phyloP scores from a whole-genome alignment of 2,113 vertebrate genomes.

The Bos taurus region DNA sequence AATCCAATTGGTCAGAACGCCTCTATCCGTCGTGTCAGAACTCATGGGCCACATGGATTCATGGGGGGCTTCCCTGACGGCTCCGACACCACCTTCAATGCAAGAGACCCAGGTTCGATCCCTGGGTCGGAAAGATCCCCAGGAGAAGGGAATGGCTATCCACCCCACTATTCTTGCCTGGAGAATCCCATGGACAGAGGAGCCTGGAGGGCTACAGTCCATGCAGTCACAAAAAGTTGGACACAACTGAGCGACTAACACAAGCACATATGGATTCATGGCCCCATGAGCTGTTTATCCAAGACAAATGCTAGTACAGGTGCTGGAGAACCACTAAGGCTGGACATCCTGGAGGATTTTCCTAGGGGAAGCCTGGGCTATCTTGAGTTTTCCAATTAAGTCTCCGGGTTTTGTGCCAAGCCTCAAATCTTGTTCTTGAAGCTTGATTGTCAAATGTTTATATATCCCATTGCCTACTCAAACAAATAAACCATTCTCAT shows the following conservation, averaged over 20 bases:
- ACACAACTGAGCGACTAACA: background rate
- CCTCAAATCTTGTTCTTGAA: background rate
- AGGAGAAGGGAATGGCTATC: background rate
- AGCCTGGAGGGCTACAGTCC: background rate
- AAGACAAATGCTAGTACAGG: background rate
- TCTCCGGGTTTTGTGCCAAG: background rate
- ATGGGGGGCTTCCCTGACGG: background rate
- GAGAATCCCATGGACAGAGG: background rate
- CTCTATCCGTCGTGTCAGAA: background rate
- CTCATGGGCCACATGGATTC: background rate
- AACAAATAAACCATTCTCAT: background rate
- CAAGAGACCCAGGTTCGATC: background rate
- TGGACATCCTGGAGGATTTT: background rate
- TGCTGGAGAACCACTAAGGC: background rate
- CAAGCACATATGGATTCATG: background rate
- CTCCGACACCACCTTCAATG: background rate
- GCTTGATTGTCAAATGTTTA: background rate
- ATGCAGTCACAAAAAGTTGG: background rate
- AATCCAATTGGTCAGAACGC: accelerated
- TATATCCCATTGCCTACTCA: background rate
- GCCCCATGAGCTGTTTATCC: background rate
- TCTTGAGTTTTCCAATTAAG: background rate
- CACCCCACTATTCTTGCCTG: background rate
- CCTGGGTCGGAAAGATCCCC: background rate
- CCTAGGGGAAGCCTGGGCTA: background rate